These are phyloP conservation scores for Dichetophora obliterata DNA, from an alignment of 2,888 invertebrate species.

Conservation along the genomic window DNA sequence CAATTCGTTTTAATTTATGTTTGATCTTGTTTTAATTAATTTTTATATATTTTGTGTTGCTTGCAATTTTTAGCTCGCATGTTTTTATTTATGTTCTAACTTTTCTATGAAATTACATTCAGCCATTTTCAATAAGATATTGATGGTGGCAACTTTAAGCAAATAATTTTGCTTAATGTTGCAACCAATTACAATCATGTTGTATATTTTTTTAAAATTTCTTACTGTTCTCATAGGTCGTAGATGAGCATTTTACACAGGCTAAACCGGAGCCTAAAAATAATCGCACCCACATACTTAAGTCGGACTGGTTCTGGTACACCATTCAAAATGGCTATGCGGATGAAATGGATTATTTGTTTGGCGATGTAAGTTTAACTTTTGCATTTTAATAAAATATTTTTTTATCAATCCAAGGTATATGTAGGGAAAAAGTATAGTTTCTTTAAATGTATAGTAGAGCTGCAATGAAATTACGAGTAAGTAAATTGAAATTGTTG, in stretches of 20 bases:
- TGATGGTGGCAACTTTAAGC: background rate
- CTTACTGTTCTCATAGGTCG: constrained; percentile 74
- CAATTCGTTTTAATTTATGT: constrained; percentile 32
- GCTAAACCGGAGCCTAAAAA: constrained; percentile 79
- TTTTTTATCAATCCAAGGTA: no score
- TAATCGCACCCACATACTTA: constrained; percentile 81
- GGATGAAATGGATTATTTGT: constrained; percentile 89
- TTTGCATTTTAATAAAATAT: background rate
- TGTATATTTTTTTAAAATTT: background rate
- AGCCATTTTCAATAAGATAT: constrained; percentile 20
- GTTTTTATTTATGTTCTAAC: constrained; percentile 17
- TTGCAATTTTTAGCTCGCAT: constrained; percentile 6
- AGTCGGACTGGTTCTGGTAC: constrained; percentile 98
- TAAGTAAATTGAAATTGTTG: no score
- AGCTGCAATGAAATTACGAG: no score
- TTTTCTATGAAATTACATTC: constrained; percentile 33
- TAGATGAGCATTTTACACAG: constrained; percentile 83
- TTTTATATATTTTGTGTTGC: constrained; percentile 9
- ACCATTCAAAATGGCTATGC: constrained; percentile 96
- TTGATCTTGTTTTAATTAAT: constrained; percentile 29
- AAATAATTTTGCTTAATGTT: constrained; percentile 3
- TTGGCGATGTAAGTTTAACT: constrained; percentile 80
- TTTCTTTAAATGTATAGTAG: no score
- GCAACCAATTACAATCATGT: background rate
- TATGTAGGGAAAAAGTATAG: no score